Base-by-base conservation (phyloP, 35 echinoderm and acorn worm genomes). In the Hemicentrotus pulcherrimus region DNA sequence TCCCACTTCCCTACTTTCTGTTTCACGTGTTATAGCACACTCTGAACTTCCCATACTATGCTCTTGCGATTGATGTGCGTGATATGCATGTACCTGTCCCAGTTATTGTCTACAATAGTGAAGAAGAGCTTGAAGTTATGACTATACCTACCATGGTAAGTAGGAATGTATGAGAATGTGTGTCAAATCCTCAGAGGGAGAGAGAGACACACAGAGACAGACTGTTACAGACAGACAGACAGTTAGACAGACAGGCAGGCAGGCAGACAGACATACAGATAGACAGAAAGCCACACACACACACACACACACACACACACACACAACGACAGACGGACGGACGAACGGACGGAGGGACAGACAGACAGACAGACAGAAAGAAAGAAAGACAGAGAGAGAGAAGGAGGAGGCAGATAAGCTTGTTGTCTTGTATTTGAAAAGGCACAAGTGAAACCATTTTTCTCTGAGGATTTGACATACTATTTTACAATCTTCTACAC, bases 41-140 rank as follows among this genome's bases (percentile, higher is more conserved):
- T 24, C 9, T 93, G 46, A 31, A 47, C 0, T 5, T 19, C 18
- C 91, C 91, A 32, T 50, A 9, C 46, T 93, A 93, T 93, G 46
- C 91, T 47, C 10, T 93, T 58, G n/a, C 48, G 47, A 13, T 93
- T n/a, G 91, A 93, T 93, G 22, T 93, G 12, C 91, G 91, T 31
- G 91, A 93, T 93, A 31, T 93, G 3, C 48, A 50, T 47, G 30
- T 50, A 32, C 91, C 47, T 46, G 48, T 93, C 14, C 46, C 48
- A 13, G 2, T 58, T 31, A 31, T 58, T 58, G 48, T 47, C 91
- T 93, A 93, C 91, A n/a, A 31, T 93, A 93, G 91, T 31, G 91
- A 93, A n/a, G 91, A 47, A 58, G 91, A 93, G 4, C 48, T 93
- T 31, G 91, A 58, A 93, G 32, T 93, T 46, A 93, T 93, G 48